These are phyloP conservation scores for Anseranas semipalmata DNA, from an alignment of 2,113 vertebrate genomes.

Conservation along the genomic window DNA sequence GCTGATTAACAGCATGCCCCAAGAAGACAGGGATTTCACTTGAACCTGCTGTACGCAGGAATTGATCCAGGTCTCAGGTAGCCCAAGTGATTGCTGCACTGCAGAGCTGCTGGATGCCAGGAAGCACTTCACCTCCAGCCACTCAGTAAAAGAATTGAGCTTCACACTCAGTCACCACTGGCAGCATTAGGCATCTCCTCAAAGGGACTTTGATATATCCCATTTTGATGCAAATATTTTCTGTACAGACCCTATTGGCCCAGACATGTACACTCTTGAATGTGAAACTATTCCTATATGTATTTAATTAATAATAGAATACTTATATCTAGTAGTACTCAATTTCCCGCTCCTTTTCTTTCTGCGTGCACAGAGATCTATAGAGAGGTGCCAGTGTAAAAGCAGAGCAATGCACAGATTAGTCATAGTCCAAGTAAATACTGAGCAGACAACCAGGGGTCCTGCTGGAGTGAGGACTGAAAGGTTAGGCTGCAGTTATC, in stretches of 20 bases:
- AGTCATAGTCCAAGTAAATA: neutral
- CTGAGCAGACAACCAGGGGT: neutral
- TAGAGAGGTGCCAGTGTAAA: neutral
- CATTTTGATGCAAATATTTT: neutral
- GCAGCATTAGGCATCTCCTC: neutral
- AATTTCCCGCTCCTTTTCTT: neutral
- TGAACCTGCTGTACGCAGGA: rapidly evolving
- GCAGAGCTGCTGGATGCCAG: neutral
- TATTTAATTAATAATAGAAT: neutral
- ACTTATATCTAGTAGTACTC: neutral
- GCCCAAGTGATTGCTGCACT: neutral
- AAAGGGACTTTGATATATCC: neutral
- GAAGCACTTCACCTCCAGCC: neutral
- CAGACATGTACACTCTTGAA: neutral
- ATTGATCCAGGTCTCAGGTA: neutral
- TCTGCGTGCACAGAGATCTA: neutral
- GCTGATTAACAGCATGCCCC: neutral
- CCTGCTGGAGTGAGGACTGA: neutral
- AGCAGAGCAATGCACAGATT: neutral
- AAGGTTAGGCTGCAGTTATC: neutral
- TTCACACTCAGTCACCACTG: neutral
- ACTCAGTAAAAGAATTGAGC: neutral
- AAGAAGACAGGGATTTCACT: neutral
- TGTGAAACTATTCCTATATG: neutral
- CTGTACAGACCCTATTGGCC: neutral